These are phyloP conservation scores for Microhierax caerulescens DNA, from an alignment of 2,797 vertebrate species.

Conservation along the genomic window DNA sequence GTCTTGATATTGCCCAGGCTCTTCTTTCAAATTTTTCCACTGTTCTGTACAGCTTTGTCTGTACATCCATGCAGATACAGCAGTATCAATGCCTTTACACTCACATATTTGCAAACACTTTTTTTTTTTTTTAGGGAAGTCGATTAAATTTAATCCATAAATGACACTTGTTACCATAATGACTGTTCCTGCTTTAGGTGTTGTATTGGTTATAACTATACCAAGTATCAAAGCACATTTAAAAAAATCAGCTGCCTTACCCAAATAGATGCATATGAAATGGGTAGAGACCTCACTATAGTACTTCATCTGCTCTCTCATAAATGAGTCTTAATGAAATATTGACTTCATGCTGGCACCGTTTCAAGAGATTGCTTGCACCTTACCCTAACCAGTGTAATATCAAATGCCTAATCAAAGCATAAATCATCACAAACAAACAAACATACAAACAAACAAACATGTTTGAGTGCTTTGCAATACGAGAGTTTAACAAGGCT, in stretches of 20 bases:
- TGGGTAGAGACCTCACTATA: not conserved
- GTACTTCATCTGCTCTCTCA: not conserved
- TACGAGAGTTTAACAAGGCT: not conserved
- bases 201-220: not conserved
- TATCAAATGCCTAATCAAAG: constrained; percentile 48
- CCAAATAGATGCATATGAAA: not conserved
- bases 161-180: not conserved
- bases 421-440: constrained; percentile 46
- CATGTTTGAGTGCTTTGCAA: constrained; percentile 30
- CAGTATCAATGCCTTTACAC: not conserved
- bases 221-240: not conserved
- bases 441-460: constrained; percentile 52
- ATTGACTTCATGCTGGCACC: constrained; percentile 50
- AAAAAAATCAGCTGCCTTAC: not conserved
- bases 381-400: constrained; percentile 29
- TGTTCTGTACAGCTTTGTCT: not conserved
- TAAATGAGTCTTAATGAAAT: constrained; percentile 54
- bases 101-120: not conserved
- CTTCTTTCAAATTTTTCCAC: not conserved
- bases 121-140: not conserved
- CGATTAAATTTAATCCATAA: not conserved
- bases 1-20: not conserved
- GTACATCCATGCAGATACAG: not conserved
- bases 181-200: not conserved
- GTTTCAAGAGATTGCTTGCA: constrained; percentile 44